Base-by-base conservation (phyloP, 30 jellyfish, hydroid and myxozoan species). In the Hydractinia echinata region DNA sequence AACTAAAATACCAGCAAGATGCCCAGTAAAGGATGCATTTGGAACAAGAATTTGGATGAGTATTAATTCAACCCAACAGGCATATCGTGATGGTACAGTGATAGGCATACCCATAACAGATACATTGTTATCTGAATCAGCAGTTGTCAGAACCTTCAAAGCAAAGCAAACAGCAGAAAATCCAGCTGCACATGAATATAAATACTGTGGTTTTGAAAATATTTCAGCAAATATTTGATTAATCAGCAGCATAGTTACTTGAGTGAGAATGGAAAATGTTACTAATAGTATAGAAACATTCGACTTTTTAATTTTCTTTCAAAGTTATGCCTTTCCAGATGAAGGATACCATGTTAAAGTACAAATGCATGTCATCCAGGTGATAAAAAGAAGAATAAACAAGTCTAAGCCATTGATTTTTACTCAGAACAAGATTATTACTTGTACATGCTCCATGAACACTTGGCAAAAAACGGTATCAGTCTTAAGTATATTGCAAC, bases 121-220 rank as follows among this genome's bases (percentile, higher is more conserved):
- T 61, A 74, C 92, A 55, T 82, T 83, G 53, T 81, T 90, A 20
- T 77, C 82, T 79, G 95, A 67, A 89, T 76, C 71, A 83, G 79
- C 79, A 8, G 96, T 83, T 11, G 95, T 72, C 5, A 87, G 73
- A 5, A 94, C 99, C 67, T 94, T 94, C 53, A 94, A 85, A 60
- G 89, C 97, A 84, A 94, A 94, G 15, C 87, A 72, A 79, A 94
- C 96, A 51, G 96, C 99, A 72, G 99, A 94, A 85, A 94, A 94
- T 6, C 99, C 99, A 10, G 90, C 96, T 61, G 96, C 96, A 82
- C 99, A 94, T 6, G 81, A 52, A 9, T 82, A 55, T 7, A 77
- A 78, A 58, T 94, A 94, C 16, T 72, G 49, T 21, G 64, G 10
- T 54, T 84, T 67, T 82, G 82, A 66, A 4, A 87, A 68, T 51